Base-by-base conservation (phyloP, 2,113 vertebrate species). In the Plectropomus leopardus region DNA sequence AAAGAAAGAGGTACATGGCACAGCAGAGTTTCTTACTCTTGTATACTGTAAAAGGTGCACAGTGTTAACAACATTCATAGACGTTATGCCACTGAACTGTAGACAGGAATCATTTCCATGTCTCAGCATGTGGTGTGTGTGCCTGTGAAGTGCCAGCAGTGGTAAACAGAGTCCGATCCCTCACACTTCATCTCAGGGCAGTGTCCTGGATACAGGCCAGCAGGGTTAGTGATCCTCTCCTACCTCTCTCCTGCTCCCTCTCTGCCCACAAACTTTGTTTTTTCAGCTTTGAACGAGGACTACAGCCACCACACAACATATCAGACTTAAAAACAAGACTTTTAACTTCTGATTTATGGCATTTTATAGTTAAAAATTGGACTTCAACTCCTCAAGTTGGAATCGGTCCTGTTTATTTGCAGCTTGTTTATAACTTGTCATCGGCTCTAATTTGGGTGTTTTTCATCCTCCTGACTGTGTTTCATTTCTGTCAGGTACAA, bases 201-300 rank as follows among this genome's bases (percentile, higher is more conserved):
- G 78, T 1, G 64, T 57, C 21, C 79, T 92, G 92, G 88, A 76
- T 10, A 15, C 53, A 75, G 82, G 84, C 92, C 91, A 93, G 81
- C 14, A n/a, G 72, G 73, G 90, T 85, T n/a, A 88, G 68, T 57
- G 87, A 89, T 92, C 83, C 76, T 61, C 67, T 80, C 80, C 47
- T 68, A 65, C 55, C 45, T 63, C 80, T 57, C 55, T 45, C 59
- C 64, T 47, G 26, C 50, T 15, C 77, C 53, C 36, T 69, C 85
- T 58, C 76, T 45, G 10, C 19, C n/a, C 3, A 61, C 72, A 74
- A 78, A 77, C 76, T n/a, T 76, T 11, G 60, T 28, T 74, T 71
- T 78, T 80, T 23, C 60, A 34, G 79, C 79, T 60, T 70, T 55
- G 63, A 65, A 30, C 15, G 54, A 76, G n/a, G 66, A 82, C 55